Conservation (phyloP, 2,888 invertebrate species). For the Himalopsyche japonica region DNA sequence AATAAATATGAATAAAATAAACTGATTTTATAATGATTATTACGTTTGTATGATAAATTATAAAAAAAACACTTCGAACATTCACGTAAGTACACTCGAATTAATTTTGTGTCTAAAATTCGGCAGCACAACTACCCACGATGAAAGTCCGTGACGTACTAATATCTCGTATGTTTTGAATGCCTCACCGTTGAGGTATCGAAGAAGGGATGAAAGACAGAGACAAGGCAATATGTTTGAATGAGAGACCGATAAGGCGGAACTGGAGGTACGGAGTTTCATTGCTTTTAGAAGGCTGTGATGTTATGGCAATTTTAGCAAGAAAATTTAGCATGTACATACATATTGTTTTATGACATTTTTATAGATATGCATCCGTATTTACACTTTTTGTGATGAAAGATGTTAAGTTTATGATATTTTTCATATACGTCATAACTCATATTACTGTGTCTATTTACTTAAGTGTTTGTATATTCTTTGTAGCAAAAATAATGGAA, state of each 20-base stretch:
- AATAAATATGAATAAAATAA: background rate
- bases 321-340: background rate
- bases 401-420: background rate
- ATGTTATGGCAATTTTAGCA: background rate
- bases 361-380: background rate
- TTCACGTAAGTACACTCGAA: background rate
- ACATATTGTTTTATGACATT: background rate
- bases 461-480: too few species aligned
- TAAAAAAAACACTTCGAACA: background rate
- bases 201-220: background rate
- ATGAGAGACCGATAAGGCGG: background rate
- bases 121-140: background rate
- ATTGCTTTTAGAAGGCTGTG: background rate
- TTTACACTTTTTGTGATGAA: background rate
- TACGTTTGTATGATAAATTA: background rate
- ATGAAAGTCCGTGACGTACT: background rate
- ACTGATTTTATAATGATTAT: background rate
- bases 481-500: too few species aligned
- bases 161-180: background rate
- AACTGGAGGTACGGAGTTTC: background rate
- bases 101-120: background rate
- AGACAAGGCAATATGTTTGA: background rate
- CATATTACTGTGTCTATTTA: background rate
- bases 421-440: background rate
- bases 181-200: background rate